A percentile compares a stretch with the other conserved stretches of the same genome.
These are phyloP conservation scores for Falco cherrug DNA, from an alignment of 2,797 vertebrate species.

Conservation along the genomic window DNA sequence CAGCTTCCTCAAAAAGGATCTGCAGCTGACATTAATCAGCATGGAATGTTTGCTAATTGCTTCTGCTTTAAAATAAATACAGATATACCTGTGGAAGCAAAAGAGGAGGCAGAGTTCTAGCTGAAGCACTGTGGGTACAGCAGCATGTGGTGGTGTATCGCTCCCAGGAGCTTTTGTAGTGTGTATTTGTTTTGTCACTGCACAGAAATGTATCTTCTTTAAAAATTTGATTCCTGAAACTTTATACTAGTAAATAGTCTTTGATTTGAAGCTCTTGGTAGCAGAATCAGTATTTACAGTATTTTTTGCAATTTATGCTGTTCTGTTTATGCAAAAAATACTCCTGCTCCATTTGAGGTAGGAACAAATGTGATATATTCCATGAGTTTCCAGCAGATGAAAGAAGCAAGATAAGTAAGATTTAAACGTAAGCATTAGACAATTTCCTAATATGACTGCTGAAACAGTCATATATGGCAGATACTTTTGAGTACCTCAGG, in stretches of 20 bases:
- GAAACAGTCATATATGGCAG: background rate
- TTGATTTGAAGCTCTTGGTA: background rate
- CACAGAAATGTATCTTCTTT: background rate
- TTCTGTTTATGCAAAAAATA: background rate
- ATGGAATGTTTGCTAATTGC: background rate
- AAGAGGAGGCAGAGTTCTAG: background rate
- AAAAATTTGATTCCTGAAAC: background rate
- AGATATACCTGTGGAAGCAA: background rate
- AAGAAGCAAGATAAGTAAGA: background rate
- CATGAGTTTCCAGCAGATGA: background rate
- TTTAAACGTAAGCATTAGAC: background rate
- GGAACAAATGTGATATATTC: background rate
- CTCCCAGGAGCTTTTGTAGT: background rate
- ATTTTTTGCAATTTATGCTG: background rate
- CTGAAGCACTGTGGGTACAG: background rate
- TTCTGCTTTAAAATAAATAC: background rate
- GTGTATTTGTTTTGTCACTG: background rate
- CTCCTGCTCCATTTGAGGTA: background rate
- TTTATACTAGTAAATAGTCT: background rate
- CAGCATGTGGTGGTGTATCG: rapidly evolving
- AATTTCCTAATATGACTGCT: background rate
- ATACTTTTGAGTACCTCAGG: too few relatives aligned
- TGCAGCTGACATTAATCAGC: background rate
- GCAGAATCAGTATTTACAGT: background rate
- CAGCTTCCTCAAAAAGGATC: background rate